Evolutionary conservation across 2,797 vertebrate genomes (phyloP).

Genomic region (Poecile montanus): DNA sequence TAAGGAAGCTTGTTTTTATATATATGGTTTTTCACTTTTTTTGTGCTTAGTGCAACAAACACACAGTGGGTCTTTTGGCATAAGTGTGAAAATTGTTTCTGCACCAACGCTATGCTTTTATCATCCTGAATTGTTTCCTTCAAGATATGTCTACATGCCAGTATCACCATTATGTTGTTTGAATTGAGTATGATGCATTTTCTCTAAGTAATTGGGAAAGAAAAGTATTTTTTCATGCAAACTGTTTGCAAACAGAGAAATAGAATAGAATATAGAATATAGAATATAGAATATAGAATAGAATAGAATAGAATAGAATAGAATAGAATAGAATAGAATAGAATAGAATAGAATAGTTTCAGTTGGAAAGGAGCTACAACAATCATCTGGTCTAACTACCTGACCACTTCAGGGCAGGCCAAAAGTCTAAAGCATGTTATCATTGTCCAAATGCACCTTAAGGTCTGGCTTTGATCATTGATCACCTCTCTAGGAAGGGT

Average conservation of each 20-base stretch:
- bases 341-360: not conserved
- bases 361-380: not conserved
- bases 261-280: not conserved
- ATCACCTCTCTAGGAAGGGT: not conserved
- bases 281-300: not conserved
- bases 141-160: not conserved
- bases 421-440: not conserved
- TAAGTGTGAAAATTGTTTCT: not conserved
- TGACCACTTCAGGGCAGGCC: not conserved
- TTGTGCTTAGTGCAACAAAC: not conserved
- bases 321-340: not conserved
- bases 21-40: not conserved
- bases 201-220: not conserved
- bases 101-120: not conserved
- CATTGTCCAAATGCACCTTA: not conserved
- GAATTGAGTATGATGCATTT: not conserved
- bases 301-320: not conserved
- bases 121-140: not conserved
- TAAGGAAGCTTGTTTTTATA: not conserved
- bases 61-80: not conserved
- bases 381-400: not conserved
- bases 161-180: not conserved
- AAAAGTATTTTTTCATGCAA: not conserved
- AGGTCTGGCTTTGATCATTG: not conserved
- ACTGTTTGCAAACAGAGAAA: not conserved